Evolutionary conservation across 2,113 vertebrate genomes (phyloP).

Genomic region (Talpa occidentalis): DNA sequence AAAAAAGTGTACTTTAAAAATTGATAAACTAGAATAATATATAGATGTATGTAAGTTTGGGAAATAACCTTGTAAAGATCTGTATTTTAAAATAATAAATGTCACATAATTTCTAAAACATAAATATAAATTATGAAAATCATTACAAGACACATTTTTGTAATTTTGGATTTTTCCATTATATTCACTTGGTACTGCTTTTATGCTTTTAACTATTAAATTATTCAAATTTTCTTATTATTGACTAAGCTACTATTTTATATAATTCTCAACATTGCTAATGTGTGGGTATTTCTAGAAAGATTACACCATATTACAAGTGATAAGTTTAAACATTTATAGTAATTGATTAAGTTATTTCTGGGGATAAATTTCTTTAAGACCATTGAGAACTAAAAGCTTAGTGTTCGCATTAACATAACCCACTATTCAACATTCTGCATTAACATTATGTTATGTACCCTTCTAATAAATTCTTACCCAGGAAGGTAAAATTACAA

Average conservation of each 20-base stretch:
- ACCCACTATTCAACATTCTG: background rate
- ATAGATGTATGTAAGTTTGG: background rate
- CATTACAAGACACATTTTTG: background rate
- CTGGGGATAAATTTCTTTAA: background rate
- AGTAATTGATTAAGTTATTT: background rate
- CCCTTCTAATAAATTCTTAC: background rate
- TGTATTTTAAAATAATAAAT: background rate
- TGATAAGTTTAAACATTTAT: background rate
- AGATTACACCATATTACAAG: background rate
- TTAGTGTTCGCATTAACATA: background rate
- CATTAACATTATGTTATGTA: background rate
- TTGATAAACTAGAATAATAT: background rate
- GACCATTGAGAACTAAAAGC: background rate
- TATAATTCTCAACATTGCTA: background rate
- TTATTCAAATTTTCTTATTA: background rate
- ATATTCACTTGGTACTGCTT: background rate
- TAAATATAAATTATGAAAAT: slow-evolving; percentile 5
- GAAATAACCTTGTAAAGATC: background rate
- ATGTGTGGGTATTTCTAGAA: background rate
- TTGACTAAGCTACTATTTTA: background rate
- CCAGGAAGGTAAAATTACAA: background rate
- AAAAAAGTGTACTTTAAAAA: background rate
- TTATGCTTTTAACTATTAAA: slow-evolving; percentile 22
- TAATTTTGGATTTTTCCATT: background rate
- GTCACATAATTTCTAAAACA: background rate